These are phyloP conservation scores for Erethizon dorsatum DNA, from an alignment of 2,797 vertebrate species.

Conservation along the genomic window DNA sequence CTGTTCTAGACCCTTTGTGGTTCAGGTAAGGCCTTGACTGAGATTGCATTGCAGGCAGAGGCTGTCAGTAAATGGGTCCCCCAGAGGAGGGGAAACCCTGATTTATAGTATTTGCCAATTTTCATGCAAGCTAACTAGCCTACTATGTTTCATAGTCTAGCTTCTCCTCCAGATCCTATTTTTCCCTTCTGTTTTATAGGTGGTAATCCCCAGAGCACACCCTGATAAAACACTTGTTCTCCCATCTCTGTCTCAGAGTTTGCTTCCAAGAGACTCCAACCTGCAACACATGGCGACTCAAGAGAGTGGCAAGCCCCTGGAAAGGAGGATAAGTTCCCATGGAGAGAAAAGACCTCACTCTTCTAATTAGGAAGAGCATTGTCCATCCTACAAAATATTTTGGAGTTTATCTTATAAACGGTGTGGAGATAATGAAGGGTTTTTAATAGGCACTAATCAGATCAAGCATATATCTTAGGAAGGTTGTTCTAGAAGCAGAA, in stretches of 20 bases:
- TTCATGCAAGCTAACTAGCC: background rate
- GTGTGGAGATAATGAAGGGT: background rate
- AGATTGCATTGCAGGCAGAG: background rate
- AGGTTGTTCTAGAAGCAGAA: conserved; percentile 7
- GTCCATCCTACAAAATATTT: background rate
- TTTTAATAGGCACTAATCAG: background rate
- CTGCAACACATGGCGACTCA: background rate
- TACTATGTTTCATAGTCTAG: background rate
- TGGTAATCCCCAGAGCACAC: background rate
- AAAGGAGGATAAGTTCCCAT: background rate
- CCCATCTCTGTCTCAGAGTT: background rate
- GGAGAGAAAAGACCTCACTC: background rate
- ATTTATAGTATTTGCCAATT: background rate
- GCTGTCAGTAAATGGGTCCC: background rate
- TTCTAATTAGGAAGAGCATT: background rate
- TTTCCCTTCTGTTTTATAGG: background rate
- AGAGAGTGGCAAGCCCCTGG: background rate
- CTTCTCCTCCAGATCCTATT: background rate
- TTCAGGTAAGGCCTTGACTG: background rate
- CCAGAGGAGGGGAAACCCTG: background rate
- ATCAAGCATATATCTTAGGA: background rate
- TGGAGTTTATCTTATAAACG: background rate
- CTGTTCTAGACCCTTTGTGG: background rate
- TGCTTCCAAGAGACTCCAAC: background rate
- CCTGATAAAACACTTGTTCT: background rate